Conservation (phyloP, 2,888 invertebrate species). For the Prosopocoilus inquinatus region DNA sequence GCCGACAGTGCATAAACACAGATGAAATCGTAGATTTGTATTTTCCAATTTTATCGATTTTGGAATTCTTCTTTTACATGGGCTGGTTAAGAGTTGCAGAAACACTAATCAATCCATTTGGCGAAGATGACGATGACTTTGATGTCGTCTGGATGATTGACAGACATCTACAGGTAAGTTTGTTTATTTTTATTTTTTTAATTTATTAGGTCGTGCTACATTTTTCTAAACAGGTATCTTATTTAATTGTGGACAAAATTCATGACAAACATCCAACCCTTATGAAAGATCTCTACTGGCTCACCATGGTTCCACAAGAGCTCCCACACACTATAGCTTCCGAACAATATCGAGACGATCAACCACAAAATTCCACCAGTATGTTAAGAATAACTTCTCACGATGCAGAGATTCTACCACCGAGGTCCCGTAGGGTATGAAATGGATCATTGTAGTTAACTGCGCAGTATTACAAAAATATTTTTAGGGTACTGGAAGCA, state of each 20-base stretch:
- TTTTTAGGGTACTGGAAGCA: slow-evolving; percentile 7
- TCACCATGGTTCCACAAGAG: slow-evolving; percentile 58
- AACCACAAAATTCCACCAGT: slow-evolving; percentile 80
- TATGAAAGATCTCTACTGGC: slow-evolving; percentile 85
- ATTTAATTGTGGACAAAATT: slow-evolving; percentile 89
- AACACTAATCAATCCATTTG: slow-evolving; percentile 85
- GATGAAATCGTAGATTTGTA: slow-evolving; percentile 69
- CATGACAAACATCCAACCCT: slow-evolving; percentile 86
- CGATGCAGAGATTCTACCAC: slow-evolving; percentile 50
- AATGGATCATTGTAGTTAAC: slow-evolving; percentile 3
- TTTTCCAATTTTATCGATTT: slow-evolving; percentile 82
- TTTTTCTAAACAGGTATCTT: slow-evolving; percentile 65
- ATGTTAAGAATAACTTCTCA: slow-evolving; percentile 70
- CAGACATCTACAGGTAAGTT: slow-evolving; percentile 72
- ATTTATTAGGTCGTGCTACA: background rate
- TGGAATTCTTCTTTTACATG: slow-evolving; percentile 86
- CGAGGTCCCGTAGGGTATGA: slow-evolving; percentile 26
- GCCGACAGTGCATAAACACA: slow-evolving; percentile 63
- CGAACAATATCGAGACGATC: slow-evolving; percentile 75
- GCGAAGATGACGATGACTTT: slow-evolving; percentile 88
- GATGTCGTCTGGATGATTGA: slow-evolving; percentile 92
- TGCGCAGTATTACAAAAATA: background rate
- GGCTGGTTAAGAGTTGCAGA: slow-evolving; percentile 91
- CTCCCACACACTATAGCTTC: slow-evolving; percentile 85
- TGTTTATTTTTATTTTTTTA: too few relatives aligned